Evolutionary conservation across 2,797 vertebrate species (phyloP).

Genomic region (Phylloscopus collybita): DNA sequence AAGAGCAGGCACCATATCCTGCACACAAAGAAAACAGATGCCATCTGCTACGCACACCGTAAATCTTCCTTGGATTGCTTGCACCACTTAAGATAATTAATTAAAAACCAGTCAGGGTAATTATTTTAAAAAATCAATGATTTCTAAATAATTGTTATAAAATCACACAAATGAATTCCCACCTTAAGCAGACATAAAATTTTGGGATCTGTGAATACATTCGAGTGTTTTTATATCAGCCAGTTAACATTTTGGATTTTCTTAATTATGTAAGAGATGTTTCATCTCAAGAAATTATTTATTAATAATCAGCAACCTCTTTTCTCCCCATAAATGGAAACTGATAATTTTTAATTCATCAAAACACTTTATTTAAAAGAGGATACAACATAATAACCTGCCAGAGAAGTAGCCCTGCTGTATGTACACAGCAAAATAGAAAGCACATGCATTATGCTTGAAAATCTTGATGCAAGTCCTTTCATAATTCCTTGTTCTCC

Average conservation of each 20-base stretch:
- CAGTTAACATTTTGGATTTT: background rate
- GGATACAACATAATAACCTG: background rate
- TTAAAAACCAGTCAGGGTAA: background rate
- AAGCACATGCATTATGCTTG: background rate
- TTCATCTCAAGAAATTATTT: background rate
- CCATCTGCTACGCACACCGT: background rate
- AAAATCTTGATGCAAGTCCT: background rate
- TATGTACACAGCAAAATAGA: background rate
- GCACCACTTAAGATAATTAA: background rate
- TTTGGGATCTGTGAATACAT: background rate
- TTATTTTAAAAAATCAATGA: constrained; percentile 3
- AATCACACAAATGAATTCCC: background rate
- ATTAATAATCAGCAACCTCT: background rate
- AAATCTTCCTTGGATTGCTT: background rate
- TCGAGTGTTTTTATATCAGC: background rate
- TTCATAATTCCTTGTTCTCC: background rate
- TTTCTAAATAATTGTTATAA: constrained; percentile 8
- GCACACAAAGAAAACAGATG: background rate
- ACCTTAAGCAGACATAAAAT: background rate
- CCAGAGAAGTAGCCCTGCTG: background rate
- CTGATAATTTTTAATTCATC: background rate
- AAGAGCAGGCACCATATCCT: background rate
- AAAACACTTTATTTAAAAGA: background rate
- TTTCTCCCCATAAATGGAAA: background rate
- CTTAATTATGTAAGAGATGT: background rate